Percentiles rank a stretch among this genome's conserved stretches.
phyloP scores from a whole-genome alignment of 1,140 invertebrate genomes.

The Venustaconcha ellipsiformis region DNA sequence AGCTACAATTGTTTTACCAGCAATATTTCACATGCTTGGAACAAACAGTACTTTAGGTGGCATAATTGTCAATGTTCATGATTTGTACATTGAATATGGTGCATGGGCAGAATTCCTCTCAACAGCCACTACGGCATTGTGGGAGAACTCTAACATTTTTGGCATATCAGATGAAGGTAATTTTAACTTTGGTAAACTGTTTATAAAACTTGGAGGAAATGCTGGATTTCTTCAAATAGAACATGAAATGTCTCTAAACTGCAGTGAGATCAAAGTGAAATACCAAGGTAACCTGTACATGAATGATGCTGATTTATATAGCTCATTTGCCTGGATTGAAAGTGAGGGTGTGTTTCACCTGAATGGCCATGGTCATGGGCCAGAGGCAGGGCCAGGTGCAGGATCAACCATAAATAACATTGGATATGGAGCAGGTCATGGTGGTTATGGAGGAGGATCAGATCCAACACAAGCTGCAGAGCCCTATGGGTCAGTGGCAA shows the following conservation, averaged over 20 bases:
- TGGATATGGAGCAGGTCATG: constrained; percentile 55
- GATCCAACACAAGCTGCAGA: constrained; percentile 19
- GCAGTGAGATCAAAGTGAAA: constrained; percentile 48
- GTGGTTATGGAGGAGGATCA: constrained; percentile 48
- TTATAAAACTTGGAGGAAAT: constrained; percentile 40
- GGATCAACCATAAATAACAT: constrained; percentile 36
- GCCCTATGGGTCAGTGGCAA: constrained; percentile 51
- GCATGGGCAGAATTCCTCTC: constrained; percentile 41
- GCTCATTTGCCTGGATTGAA: constrained; percentile 52
- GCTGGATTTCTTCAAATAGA: constrained; percentile 44
- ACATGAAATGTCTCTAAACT: constrained; percentile 38
- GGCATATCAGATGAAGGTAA: constrained; percentile 43
- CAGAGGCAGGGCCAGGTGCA: constrained; percentile 41
- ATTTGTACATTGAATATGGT: constrained; percentile 46
- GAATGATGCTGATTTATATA: constrained; percentile 49
- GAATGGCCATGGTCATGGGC: constrained; percentile 41
- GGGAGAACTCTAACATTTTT: constrained; percentile 43
- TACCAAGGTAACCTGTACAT: constrained; percentile 51
- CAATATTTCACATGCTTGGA: constrained; percentile 52
- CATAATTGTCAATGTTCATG: constrained; percentile 46
- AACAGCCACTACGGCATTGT: constrained; percentile 50
- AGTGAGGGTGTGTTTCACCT: constrained; percentile 52
- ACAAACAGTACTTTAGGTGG: constrained; percentile 51
- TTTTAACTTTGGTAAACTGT: constrained; percentile 46
- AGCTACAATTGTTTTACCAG: constrained; percentile 52